phyloP scores from a whole-genome alignment of 2,888 invertebrate genomes.

The Cecidostiba fungosa region DNA sequence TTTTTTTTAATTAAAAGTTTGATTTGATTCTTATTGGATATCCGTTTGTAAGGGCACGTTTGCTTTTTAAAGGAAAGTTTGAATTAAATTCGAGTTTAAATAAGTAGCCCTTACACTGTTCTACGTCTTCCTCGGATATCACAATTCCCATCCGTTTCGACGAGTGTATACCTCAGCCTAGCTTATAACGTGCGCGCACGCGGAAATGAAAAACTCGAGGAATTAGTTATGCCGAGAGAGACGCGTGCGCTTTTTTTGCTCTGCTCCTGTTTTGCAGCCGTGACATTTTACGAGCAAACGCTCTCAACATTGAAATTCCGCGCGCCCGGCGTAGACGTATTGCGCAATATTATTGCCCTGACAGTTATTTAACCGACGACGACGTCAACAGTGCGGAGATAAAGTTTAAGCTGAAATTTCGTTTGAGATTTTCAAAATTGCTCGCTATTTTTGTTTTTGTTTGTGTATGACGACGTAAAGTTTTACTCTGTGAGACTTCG shows the following conservation, averaged over 20 bases:
- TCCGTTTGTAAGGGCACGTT: too few species aligned
- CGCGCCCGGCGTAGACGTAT: neutral
- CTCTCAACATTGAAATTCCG: constrained; percentile 17
- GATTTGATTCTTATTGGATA: neutral
- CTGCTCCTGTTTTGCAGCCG: neutral
- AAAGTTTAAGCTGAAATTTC: neutral
- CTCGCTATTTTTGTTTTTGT: too few species aligned
- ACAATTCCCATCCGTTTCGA: neutral
- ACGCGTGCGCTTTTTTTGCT: neutral
- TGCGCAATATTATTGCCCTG: constrained; percentile 21
- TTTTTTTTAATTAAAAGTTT: constrained; percentile 1
- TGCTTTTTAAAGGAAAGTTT: too few species aligned
- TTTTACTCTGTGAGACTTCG: too few species aligned
- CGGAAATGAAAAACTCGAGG: constrained; percentile 19
- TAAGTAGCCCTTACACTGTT: neutral
- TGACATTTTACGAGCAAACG: constrained; percentile 39
- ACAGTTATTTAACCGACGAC: neutral
- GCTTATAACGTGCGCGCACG: neutral
- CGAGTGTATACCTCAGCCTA: neutral
- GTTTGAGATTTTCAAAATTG: neutral
- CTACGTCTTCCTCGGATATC: neutral
- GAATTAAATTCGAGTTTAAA: too few species aligned
- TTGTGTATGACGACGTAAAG: too few species aligned
- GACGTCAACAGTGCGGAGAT: neutral
- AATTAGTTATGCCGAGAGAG: constrained; percentile 42